phyloP scores from a whole-genome alignment of 2,113 vertebrate species.

The Dermatemys mawii region DNA sequence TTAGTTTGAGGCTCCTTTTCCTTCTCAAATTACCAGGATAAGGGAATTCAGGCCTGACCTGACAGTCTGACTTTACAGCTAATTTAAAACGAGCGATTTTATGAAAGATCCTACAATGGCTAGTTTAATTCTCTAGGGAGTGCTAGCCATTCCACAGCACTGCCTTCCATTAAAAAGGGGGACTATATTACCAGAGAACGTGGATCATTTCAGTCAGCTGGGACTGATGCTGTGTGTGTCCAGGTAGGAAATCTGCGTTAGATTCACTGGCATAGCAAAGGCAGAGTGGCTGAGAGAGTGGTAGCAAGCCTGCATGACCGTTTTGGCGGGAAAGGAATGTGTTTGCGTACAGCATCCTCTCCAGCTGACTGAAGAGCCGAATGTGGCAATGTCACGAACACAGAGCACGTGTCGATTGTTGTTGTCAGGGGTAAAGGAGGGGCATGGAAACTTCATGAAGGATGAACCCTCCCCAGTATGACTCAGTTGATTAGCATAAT shows the following conservation, averaged over 20 bases:
- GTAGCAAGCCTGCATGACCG: accelerated
- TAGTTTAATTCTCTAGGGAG: neutral
- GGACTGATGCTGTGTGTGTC: neutral
- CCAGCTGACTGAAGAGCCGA: neutral
- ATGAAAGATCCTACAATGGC: neutral
- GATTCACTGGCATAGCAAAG: accelerated
- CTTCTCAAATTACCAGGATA: neutral
- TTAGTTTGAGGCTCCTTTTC: neutral
- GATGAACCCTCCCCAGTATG: neutral
- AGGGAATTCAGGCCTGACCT: neutral
- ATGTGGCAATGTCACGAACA: neutral
- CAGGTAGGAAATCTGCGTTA: neutral
- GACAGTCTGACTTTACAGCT: neutral
- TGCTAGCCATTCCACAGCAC: neutral
- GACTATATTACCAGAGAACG: neutral
- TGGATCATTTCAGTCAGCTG: neutral
- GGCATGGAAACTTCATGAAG: neutral
- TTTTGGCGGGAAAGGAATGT: neutral
- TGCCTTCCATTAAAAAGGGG: neutral
- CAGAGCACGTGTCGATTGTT: neutral
- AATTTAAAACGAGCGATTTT: neutral
- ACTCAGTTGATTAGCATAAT: neutral
- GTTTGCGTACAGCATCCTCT: neutral
- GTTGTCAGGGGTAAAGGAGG: neutral
- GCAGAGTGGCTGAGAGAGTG: neutral